Base-by-base conservation (phyloP, 2,888 invertebrate species). In the Mythimna ferrago region DNA sequence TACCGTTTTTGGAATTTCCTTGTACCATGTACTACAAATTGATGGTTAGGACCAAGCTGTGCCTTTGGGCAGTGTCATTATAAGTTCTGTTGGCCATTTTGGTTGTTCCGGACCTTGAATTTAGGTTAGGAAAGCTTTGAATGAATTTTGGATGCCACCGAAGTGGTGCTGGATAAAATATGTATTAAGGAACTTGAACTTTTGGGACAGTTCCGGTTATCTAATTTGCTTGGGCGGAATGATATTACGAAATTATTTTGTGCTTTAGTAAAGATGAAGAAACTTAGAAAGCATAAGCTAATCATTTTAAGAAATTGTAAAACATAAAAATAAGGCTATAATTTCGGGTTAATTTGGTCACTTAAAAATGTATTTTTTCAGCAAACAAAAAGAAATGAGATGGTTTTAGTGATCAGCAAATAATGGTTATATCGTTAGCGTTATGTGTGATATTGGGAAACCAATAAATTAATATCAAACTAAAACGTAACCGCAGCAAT, bases 11-110 rank as follows among this genome's bases (percentile, higher is more conserved):
- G 66, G 78, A 83, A 81, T 83, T 76, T 78, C 66, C 61, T 71
- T 77, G 73, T 81, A 62, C 69, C 75, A 66, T 81, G 71, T 78
- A 76, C 73, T 76, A 78, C 73, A 86, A 86, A 86, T 81, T 77
- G 86, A 76, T 85, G 81, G 61, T 68, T 70, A 75, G 58, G 74
- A 62, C 69, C 82, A 86, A 61, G 64, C 71, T 80, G 84, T 71
- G 78, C 71, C 76, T 81, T 71, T 64, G 58, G 66, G 63, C 62
- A 57, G 48, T 64, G 60, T 67, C 78, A 62, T 73, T 78, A 73
- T 67, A 66, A 72, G 58, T 85, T 77, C 64, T 71, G 66, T 70
- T 66, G 62, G 61, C n/a, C 57, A 19, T 63, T 62, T 54, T 61
- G 54, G 32, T 38, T 68, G 64, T 35, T 32, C 26, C 38, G 10